Percentiles rank a stretch among this genome's conserved stretches.
Conservation (phyloP, 2,888 invertebrate genomes). For the Phyllotreta cruciferae region DNA sequence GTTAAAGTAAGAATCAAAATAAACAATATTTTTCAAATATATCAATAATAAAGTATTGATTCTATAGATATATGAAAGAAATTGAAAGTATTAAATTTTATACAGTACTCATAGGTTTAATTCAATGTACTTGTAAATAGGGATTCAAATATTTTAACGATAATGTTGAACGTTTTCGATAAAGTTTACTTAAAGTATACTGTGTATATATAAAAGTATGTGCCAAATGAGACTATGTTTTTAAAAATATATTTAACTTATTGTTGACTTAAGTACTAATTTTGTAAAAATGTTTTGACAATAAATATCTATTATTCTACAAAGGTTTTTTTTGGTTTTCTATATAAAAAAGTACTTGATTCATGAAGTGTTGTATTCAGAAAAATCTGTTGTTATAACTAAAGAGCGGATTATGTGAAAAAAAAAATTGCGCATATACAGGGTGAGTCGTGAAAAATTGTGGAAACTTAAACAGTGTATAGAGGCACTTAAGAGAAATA, state of each 20-base stretch:
- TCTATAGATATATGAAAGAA: no score
- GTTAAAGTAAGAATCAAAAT: no score
- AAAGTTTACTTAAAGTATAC: constrained; percentile 27
- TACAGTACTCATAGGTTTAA: constrained; percentile 19
- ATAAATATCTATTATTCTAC: constrained; percentile 33
- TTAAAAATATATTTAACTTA: constrained; percentile 47
- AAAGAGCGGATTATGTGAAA: no score
- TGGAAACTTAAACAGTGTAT: no score
- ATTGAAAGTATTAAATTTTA: constrained; percentile 21
- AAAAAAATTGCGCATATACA: no score
- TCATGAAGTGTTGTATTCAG: no score
- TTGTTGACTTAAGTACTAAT: constrained; percentile 48
- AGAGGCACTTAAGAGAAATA: no score
- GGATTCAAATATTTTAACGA: constrained; percentile 20
- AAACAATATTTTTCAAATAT: no score
- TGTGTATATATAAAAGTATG: constrained; percentile 31
- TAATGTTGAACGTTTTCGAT: constrained; percentile 21
- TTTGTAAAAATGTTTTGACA: constrained; percentile 46
- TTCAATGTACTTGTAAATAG: constrained; percentile 20
- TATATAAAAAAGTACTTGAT: no score
- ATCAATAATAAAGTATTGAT: no score
- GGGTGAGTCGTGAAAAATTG: no score
- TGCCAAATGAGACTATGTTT: constrained; percentile 43
- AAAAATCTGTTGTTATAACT: no score
- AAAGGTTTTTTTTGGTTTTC: constrained; percentile 7